Percentiles rank a stretch among this genome's conserved stretches.
phyloP scores from a whole-genome alignment of 2,888 invertebrate species.

The Gymnocheta viridis region DNA sequence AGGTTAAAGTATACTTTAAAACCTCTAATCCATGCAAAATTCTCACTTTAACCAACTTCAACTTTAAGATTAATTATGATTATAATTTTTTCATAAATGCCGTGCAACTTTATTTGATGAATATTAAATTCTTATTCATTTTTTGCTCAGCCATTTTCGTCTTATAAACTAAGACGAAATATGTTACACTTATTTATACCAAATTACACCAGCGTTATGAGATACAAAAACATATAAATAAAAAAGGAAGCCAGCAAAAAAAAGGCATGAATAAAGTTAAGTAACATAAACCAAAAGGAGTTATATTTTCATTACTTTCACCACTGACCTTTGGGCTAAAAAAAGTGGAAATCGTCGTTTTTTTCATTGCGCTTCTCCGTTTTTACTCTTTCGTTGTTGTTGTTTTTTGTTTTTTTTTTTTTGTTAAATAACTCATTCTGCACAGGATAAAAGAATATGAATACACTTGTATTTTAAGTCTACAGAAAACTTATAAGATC shows the following conservation, averaged over 20 bases:
- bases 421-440: constrained; percentile 42
- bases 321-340: constrained; percentile 68
- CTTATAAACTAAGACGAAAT: background rate
- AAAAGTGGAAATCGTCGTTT: constrained; percentile 24
- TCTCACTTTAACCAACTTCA: too few species aligned
- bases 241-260: background rate
- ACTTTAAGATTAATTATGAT: too few species aligned
- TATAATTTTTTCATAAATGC: background rate
- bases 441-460: constrained; percentile 11
- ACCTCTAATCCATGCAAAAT: too few species aligned
- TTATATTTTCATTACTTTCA: constrained; percentile 69
- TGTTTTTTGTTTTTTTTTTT: background rate
- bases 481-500: constrained; percentile 65
- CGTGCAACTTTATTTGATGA: background rate
- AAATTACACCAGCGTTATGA: background rate
- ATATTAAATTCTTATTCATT: background rate
- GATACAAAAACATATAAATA: constrained; percentile 4
- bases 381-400: too few species aligned
- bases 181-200: background rate
- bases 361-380: background rate
- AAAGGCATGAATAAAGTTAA: constrained; percentile 9
- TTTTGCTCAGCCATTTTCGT: background rate
- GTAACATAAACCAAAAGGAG: constrained; percentile 52
- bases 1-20: too few species aligned
- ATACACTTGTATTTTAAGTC: constrained; percentile 49